These are phyloP conservation scores for Mylabris phalerata DNA, from an alignment of 1,140 invertebrate species.

Conservation along the genomic window DNA sequence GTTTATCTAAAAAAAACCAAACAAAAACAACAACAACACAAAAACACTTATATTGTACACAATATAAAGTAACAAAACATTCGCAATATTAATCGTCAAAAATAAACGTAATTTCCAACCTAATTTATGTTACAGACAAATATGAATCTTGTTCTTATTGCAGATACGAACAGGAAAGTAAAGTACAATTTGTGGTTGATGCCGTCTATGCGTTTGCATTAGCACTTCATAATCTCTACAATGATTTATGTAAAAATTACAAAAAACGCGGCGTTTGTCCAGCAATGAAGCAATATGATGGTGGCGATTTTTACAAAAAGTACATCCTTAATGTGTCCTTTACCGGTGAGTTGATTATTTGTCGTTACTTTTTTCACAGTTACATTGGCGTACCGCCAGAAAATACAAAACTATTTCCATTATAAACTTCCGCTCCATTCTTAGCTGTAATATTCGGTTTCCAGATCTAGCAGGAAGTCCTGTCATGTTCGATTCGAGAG, in stretches of 20 bases:
- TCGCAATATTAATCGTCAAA: no score
- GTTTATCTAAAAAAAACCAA: no score
- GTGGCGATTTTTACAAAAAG: constrained; percentile 57
- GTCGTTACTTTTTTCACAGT: no score
- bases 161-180: constrained; percentile 70
- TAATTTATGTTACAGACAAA: no score
- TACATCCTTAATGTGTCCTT: constrained; percentile 65
- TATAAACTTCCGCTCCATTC: no score
- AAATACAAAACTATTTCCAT: no score
- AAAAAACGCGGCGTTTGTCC: constrained; percentile 50
- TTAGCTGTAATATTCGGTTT: constrained; percentile 23
- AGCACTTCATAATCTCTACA: constrained; percentile 59
- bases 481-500: constrained; percentile 59
- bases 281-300: constrained; percentile 62
- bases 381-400: no score
- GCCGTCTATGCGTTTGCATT: constrained; percentile 82
- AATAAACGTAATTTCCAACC: no score
- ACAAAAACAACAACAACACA: no score
- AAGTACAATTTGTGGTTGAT: constrained; percentile 84
- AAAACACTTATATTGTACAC: no score
- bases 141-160: constrained; percentile 4
- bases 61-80: no score
- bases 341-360: constrained; percentile 46
- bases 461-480: constrained; percentile 57
- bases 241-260: constrained; percentile 47